These are phyloP conservation scores for Leptothorax acervorum DNA, from an alignment of 2,888 invertebrate species.

Conservation along the genomic window DNA sequence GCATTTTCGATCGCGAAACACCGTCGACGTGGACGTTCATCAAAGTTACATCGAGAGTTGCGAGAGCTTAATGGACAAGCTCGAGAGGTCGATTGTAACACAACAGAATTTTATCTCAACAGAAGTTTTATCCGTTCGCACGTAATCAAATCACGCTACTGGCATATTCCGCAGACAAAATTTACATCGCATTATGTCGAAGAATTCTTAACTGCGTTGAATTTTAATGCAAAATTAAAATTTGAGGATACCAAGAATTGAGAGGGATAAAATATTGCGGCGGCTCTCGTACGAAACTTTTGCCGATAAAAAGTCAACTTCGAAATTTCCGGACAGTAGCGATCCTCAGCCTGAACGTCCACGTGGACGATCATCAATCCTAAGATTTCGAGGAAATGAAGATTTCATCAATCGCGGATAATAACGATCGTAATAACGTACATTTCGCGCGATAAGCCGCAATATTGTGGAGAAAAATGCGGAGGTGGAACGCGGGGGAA, in stretches of 20 bases:
- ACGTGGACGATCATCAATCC: background rate
- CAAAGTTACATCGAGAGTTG: slow-evolving; percentile 26
- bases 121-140: slow-evolving; percentile 5
- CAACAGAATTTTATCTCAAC: slow-evolving; percentile 30
- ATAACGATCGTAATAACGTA: slow-evolving; percentile 46
- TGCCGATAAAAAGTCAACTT: slow-evolving; percentile 3
- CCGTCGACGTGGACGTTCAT: background rate
- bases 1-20: slow-evolving; percentile 44
- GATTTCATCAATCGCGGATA: slow-evolving; percentile 30
- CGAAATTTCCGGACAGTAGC: background rate
- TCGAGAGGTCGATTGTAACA: slow-evolving; percentile 1
- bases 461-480: background rate
- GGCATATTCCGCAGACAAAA: background rate
- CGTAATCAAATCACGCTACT: background rate
- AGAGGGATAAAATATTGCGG: slow-evolving; percentile 16
- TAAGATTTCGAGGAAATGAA: slow-evolving; percentile 8
- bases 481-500: background rate
- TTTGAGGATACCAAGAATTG: slow-evolving; percentile 6
- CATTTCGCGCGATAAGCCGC: slow-evolving; percentile 2
- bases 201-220: slow-evolving; percentile 3
- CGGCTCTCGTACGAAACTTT: background rate
- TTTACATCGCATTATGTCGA: slow-evolving; percentile 2
- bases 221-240: slow-evolving; percentile 30
- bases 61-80: slow-evolving; percentile 14
- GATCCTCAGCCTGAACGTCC: background rate